Conservation (phyloP, 2,888 invertebrate species). For the Portevinia maculata region DNA sequence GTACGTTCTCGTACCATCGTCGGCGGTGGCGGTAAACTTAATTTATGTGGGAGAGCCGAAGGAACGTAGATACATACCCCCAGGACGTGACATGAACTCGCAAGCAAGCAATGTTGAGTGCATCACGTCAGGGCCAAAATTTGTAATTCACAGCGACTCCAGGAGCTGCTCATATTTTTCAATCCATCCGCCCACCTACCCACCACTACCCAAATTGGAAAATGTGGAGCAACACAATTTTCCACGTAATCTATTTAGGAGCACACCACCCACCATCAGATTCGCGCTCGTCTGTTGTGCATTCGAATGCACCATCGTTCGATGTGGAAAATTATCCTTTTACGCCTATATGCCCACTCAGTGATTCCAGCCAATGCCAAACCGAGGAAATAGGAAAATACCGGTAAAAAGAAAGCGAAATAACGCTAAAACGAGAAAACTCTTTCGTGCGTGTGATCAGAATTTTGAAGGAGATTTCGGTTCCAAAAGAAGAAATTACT, state of each 20-base stretch:
- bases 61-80: slow-evolving; percentile 39
- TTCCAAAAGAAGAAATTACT: slow-evolving; percentile 70
- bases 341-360: slow-evolving; percentile 71
- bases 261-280: slow-evolving; percentile 2
- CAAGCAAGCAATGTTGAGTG: slow-evolving; percentile 69
- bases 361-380: slow-evolving; percentile 44
- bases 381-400: slow-evolving; percentile 51
- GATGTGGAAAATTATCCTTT: slow-evolving; percentile 74
- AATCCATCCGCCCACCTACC: slow-evolving; percentile 48
- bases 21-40: slow-evolving; percentile 42
- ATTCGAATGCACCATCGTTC: slow-evolving; percentile 73
- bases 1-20: background rate
- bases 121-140: slow-evolving; percentile 73
- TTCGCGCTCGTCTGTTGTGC: slow-evolving; percentile 52
- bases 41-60: slow-evolving; percentile 61
- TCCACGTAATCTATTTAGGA: slow-evolving; percentile 74
- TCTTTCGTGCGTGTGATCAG: slow-evolving; percentile 77
- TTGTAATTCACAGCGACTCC: slow-evolving; percentile 73
- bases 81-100: slow-evolving; percentile 70
- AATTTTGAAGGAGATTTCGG: slow-evolving; percentile 74
- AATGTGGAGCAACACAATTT: slow-evolving; percentile 73
- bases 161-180: slow-evolving; percentile 74
- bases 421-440: slow-evolving; percentile 71
- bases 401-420: slow-evolving; percentile 17
- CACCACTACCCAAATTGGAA: slow-evolving; percentile 37